Conservation (phyloP, 2,888 invertebrate genomes). For the Perithous albicinctus region DNA sequence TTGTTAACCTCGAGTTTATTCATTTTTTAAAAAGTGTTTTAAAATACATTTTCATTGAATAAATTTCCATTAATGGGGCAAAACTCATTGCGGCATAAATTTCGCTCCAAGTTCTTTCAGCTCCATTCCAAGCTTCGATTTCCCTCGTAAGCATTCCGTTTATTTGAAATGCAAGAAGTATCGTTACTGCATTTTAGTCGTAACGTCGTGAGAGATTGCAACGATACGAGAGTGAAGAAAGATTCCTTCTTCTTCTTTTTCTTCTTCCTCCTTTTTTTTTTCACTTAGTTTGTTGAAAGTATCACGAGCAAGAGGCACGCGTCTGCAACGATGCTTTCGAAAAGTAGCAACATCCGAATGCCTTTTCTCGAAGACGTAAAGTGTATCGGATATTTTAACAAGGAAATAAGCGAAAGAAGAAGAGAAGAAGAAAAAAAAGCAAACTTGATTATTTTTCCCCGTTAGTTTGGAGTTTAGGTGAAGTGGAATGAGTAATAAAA, state of each 20-base stretch:
- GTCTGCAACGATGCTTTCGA: background rate
- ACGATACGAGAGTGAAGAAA: slow-evolving; percentile 22
- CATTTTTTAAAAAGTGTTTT: background rate
- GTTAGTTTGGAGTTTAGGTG: background rate
- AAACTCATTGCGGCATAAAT: no score
- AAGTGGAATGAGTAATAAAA: background rate
- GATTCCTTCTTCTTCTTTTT: no score
- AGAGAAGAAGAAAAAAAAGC: background rate
- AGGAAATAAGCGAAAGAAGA: background rate
- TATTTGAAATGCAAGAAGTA: slow-evolving; percentile 26
- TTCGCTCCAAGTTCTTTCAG: background rate
- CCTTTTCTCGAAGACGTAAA: background rate
- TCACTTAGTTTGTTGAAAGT: slow-evolving; percentile 20
- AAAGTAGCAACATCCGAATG: background rate
- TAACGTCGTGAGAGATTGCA: background rate
- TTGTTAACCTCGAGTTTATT: no score
- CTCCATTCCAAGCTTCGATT: background rate
- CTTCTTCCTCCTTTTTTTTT: no score
- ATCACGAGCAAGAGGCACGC: background rate
- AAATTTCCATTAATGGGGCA: background rate
- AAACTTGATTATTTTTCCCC: slow-evolving; percentile 6
- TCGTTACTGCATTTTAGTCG: background rate
- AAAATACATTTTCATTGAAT: no score
- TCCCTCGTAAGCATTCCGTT: background rate
- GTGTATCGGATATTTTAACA: background rate